Percentiles rank a stretch among this genome's conserved stretches.
These are phyloP conservation scores for Cerastoderma edule DNA, from an alignment of 2,888 invertebrate species.

Conservation along the genomic window DNA sequence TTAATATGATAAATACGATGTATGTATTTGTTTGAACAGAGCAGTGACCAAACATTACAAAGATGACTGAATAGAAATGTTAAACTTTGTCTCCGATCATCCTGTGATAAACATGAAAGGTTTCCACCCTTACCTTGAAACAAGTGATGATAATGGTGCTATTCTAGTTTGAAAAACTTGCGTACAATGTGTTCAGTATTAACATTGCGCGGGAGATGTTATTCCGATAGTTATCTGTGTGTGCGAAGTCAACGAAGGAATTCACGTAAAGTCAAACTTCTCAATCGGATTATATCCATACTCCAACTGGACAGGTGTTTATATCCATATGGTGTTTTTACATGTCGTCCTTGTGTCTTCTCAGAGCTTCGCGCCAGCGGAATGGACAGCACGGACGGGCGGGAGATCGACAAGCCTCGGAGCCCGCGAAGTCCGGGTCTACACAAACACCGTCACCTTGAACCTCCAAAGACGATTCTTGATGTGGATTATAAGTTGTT, in stretches of 20 bases:
- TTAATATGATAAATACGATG: too few relatives aligned
- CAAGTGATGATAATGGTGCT: slow-evolving; percentile 8
- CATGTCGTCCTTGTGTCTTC: slow-evolving; percentile 49
- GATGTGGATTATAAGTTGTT: slow-evolving; percentile 74
- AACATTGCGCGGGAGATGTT: slow-evolving; percentile 21
- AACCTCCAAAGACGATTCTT: slow-evolving; percentile 67
- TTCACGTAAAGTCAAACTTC: slow-evolving; percentile 26
- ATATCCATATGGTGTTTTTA: slow-evolving; percentile 17
- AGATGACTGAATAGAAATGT: too few relatives aligned
- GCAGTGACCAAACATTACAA: too few relatives aligned
- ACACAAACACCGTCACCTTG: slow-evolving; percentile 68
- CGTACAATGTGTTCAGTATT: slow-evolving; percentile 26
- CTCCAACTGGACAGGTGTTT: slow-evolving; percentile 57
- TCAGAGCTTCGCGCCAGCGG: slow-evolving; percentile 32
- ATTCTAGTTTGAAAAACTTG: background rate
- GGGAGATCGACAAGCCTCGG: slow-evolving; percentile 53
- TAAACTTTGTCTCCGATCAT: too few relatives aligned
- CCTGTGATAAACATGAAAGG: too few relatives aligned
- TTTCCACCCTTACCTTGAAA: too few relatives aligned
- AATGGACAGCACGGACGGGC: slow-evolving; percentile 48
- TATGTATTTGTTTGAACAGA: too few relatives aligned
- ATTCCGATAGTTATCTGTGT: slow-evolving; percentile 60
- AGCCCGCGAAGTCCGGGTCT: slow-evolving; percentile 61
- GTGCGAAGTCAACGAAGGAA: slow-evolving; percentile 22
- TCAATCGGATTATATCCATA: slow-evolving; percentile 49